Conservation (phyloP, 1,140 invertebrate genomes). For the Chironomus tepperi region DNA sequence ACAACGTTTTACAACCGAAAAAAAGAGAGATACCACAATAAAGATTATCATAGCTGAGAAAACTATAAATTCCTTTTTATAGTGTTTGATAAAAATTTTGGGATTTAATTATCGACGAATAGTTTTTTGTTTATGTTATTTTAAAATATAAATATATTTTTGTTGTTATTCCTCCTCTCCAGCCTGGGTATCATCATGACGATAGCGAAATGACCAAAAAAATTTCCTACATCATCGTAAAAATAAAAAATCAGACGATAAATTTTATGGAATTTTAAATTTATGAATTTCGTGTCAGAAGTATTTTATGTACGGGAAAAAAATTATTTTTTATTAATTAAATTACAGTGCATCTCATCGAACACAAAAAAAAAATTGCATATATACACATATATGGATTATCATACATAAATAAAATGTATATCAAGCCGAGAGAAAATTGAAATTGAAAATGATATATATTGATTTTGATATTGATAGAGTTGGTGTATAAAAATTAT, state of each 20-base stretch:
- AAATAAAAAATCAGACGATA: slow-evolving; percentile 1
- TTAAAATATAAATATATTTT: not conserved
- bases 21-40: not conserved
- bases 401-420: slow-evolving; percentile 14
- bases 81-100: slow-evolving; percentile 1
- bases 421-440: not conserved
- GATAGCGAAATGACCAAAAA: not conserved
- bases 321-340: slow-evolving; percentile 22
- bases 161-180: no score
- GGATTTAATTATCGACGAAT: slow-evolving; percentile 2
- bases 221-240: slow-evolving; percentile 13
- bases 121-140: not conserved
- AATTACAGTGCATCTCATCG: slow-evolving; percentile 5
- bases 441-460: slow-evolving; percentile 24
- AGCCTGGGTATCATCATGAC: not conserved
- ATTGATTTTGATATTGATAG: slow-evolving; percentile 20
- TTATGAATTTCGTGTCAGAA: slow-evolving; percentile 13
- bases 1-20: not conserved
- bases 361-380: not conserved
- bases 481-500: not conserved
- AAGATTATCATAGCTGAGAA: slow-evolving; percentile 13
- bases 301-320: not conserved
- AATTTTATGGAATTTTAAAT: slow-evolving; percentile 15
- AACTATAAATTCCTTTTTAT: slow-evolving; percentile 10
- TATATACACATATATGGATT: not conserved